Conservation (phyloP, 2,113 vertebrate genomes). For the Formicarius rufipectus region DNA sequence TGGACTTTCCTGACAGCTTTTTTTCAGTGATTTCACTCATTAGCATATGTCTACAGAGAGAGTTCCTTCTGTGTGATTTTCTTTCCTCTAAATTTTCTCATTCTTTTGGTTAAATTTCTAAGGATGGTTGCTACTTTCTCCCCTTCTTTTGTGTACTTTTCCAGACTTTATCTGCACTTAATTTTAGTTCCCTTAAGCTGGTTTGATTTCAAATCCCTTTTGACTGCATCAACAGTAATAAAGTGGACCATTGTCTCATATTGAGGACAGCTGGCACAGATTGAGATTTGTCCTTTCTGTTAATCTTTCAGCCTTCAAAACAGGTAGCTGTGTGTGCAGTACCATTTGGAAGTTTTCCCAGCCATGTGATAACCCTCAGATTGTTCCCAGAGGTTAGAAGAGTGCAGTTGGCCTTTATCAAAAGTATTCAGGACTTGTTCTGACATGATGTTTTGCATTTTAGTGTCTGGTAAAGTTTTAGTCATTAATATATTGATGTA, state of each 20-base stretch:
- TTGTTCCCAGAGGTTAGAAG: background rate
- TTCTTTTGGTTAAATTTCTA: background rate
- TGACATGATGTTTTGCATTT: background rate
- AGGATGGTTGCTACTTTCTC: background rate
- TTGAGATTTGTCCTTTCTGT: background rate
- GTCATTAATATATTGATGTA: background rate
- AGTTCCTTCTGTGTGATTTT: background rate
- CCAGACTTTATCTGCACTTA: background rate
- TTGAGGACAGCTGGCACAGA: constrained; percentile 2
- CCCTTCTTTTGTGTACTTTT: background rate
- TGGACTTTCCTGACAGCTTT: background rate
- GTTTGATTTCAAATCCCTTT: constrained; percentile 35
- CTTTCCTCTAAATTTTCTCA: background rate
- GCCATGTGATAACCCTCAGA: background rate
- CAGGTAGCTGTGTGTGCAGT: background rate
- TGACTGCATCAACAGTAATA: background rate
- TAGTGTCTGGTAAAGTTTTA: background rate
- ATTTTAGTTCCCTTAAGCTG: constrained; percentile 5
- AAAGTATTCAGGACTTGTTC: background rate
- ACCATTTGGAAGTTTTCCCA: background rate
- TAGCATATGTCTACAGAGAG: background rate
- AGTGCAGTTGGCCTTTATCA: background rate
- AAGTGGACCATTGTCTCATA: background rate
- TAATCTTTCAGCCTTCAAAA: background rate
- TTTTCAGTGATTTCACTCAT: background rate